Base-by-base conservation (phyloP, 2,797 vertebrate species). In the Vireo griseus region DNA sequence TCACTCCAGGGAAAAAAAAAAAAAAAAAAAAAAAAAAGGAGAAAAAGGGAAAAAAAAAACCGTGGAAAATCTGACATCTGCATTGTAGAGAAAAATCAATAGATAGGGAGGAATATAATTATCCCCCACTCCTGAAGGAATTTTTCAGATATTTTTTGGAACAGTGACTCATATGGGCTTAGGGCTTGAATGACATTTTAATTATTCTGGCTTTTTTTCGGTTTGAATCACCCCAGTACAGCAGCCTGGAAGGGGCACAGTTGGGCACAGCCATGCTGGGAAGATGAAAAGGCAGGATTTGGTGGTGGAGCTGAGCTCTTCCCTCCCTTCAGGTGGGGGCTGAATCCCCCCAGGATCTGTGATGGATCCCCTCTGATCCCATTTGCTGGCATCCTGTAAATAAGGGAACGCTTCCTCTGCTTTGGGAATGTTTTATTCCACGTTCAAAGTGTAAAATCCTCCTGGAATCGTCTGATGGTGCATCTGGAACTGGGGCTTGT, bases 1-100 rank as follows among this genome's bases (percentile, higher is more conserved):
- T 96, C 95, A 85, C 94, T 95, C 96, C 95, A 94, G 92, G 95
- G 90, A 6, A 20, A 68, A 45, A 22, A 68, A 45, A 73, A 76
- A 26, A 11, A 40, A 37, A 37, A 37, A 37, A 37, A 37, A 37
- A 37, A 75, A 37, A 44, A 62, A 77, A 61, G 35, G 6, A 22
- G 4, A 58, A 58, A 66, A 74, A 31, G 5, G 14, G 2, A 42
- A 5, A 22, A 48, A 6, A 28, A 69, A 63, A 73, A 31, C 20
- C 88, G 76, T 98, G 97, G 97, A 98, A 98, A 97, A 97, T 97
- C 95, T 98, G 98, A 98, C 98, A 98, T 98, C 93, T 98, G 98
- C 97, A 96, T 97, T 96, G 96, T 96, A 75, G 93, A 95, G 97
- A 96, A 96, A 96, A 98, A 97, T 97, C 97, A 96, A 96, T 97